phyloP scores from a whole-genome alignment of 2,797 vertebrate genomes.

The Rhinatrema bivittatum region DNA sequence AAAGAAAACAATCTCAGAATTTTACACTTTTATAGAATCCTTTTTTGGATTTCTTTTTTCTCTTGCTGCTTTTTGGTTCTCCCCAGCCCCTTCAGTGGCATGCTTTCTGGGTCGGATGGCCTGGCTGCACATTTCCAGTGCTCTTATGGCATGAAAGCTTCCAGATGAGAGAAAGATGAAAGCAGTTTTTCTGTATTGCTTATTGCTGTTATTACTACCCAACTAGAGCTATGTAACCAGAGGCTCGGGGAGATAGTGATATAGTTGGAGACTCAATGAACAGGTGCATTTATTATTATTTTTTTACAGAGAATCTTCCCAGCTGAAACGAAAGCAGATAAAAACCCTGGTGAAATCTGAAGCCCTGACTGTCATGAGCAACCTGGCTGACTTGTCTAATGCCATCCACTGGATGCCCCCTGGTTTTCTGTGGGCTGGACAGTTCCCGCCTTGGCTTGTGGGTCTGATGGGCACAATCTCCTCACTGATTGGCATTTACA shows the following conservation, averaged over 20 bases:
- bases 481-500: slow-evolving; percentile 75
- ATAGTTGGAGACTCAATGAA: neutral
- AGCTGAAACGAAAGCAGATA: slow-evolving; percentile 21
- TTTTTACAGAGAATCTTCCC: slow-evolving; percentile 21
- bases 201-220: no score
- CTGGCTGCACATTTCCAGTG: no score
- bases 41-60: no score
- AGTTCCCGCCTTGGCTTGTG: slow-evolving; percentile 80
- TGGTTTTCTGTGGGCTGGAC: slow-evolving; percentile 82
- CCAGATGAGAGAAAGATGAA: no score
- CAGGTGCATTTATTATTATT: slow-evolving; percentile 32
- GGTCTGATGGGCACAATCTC: slow-evolving; percentile 86
- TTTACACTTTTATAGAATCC: no score
- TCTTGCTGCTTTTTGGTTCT: no score
- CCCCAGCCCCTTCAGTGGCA: no score
- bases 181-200: no score
- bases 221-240: no score
- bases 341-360: slow-evolving; percentile 55
- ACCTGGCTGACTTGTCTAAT: slow-evolving; percentile 73
- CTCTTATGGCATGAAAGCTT: no score
- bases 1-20: neutral
- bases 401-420: slow-evolving; percentile 89
- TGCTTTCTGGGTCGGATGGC: no score
- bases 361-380: slow-evolving; percentile 59
- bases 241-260: no score